Conservation (phyloP, 2,113 vertebrate species). For the Phocoena phocoena region DNA sequence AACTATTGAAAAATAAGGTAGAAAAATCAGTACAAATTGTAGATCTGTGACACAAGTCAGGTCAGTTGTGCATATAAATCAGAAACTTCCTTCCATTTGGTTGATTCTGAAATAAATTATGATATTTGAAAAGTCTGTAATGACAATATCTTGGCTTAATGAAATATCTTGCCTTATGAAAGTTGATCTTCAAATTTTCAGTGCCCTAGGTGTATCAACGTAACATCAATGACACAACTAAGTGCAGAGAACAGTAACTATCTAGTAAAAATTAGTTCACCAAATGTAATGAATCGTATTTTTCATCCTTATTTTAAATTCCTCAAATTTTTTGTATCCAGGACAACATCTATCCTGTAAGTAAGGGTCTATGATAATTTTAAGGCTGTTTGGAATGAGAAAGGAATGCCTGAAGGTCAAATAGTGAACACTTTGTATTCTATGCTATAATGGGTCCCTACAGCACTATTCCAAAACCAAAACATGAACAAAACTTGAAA, state of each 20-base stretch:
- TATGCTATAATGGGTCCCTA: not conserved
- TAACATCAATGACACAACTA: not conserved
- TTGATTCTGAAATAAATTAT: slow-evolving; percentile 6
- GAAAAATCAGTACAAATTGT: not conserved
- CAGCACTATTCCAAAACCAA: not conserved
- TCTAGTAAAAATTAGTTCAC: not conserved
- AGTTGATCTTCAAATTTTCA: not conserved
- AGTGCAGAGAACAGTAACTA: not conserved
- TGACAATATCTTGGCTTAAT: not conserved
- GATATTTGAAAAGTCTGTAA: not conserved
- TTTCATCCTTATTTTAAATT: slow-evolving; percentile 36
- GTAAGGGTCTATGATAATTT: not conserved
- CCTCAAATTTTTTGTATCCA: not conserved
- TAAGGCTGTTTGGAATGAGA: not conserved
- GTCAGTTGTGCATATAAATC: not conserved
- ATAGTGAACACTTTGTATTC: not conserved
- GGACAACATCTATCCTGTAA: not conserved
- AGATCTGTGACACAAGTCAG: not conserved
- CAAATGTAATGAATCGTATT: not conserved
- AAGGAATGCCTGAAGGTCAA: not conserved
- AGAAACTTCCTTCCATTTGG: not conserved
- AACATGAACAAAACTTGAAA: not conserved
- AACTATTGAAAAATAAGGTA: not conserved
- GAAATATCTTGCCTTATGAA: not conserved
- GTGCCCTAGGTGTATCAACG: not conserved